Conservation (phyloP, 2,888 invertebrate species). For the Microplitis manilae region DNA sequence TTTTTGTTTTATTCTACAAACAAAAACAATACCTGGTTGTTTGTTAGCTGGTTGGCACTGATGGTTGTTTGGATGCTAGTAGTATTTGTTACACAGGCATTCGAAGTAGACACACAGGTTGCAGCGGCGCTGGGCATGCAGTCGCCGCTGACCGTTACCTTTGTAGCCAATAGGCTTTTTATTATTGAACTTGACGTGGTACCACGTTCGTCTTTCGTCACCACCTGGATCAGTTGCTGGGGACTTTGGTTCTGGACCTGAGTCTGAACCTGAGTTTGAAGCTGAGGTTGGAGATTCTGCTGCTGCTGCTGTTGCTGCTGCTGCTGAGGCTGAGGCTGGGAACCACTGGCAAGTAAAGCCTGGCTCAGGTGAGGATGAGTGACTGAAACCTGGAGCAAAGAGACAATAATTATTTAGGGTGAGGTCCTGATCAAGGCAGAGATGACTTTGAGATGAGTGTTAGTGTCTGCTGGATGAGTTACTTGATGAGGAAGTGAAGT, state of each 20-base stretch:
- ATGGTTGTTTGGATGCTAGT: slow-evolving; percentile 71
- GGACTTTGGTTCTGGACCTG: slow-evolving; percentile 53
- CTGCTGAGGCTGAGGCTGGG: too few species aligned
- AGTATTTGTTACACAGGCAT: slow-evolving; percentile 71
- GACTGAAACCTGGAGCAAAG: slow-evolving; percentile 72
- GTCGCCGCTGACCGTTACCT: slow-evolving; percentile 80
- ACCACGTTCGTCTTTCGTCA: slow-evolving; percentile 66
- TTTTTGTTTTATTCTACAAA: slow-evolving; percentile 35
- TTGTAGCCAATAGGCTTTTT: slow-evolving; percentile 94
- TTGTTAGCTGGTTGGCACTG: slow-evolving; percentile 72
- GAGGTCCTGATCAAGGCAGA: too few species aligned
- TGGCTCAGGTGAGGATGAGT: slow-evolving; percentile 78
- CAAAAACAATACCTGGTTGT: slow-evolving; percentile 68
- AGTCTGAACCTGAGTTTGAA: slow-evolving; percentile 40
- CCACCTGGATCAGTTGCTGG: slow-evolving; percentile 63
- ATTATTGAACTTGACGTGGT: slow-evolving; percentile 86
- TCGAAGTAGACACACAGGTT: slow-evolving; percentile 70
- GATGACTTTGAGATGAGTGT: neutral
- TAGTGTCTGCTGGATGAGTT: slow-evolving; percentile 35
- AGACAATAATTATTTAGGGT: slow-evolving; percentile 41
- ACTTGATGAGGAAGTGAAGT: slow-evolving; percentile 58
- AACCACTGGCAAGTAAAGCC: slow-evolving; percentile 74
- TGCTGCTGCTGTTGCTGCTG: slow-evolving; percentile 54
- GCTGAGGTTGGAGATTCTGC: slow-evolving; percentile 49
- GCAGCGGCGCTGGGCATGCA: slow-evolving; percentile 73